These are phyloP conservation scores for Drosophila antonietae DNA, from an alignment of 2,888 invertebrate species.

Conservation along the genomic window DNA sequence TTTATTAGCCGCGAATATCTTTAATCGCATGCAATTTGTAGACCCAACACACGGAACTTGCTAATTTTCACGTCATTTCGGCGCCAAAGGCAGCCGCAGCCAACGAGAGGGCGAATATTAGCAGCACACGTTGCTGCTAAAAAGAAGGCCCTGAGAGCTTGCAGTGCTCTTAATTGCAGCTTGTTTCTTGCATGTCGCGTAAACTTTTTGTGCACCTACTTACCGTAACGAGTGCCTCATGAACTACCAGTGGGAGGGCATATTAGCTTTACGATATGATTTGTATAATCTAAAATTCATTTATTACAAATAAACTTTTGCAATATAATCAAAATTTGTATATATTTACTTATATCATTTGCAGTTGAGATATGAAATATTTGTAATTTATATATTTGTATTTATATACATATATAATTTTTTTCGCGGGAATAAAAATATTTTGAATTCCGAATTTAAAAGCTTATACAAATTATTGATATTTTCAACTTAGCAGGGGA, in stretches of 20 bases:
- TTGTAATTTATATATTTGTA: too few relatives aligned
- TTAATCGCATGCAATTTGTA: slow-evolving; percentile 79
- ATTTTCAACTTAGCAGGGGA: background rate
- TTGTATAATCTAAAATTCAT: background rate
- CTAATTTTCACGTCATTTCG: slow-evolving; percentile 74
- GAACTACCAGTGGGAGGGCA: background rate
- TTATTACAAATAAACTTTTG: too few relatives aligned
- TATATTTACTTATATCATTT: background rate
- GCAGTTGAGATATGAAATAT: background rate
- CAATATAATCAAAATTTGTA: too few relatives aligned
- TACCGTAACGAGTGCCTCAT: slow-evolving; percentile 9
- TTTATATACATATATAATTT: too few relatives aligned
- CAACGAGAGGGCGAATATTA: slow-evolving; percentile 9
- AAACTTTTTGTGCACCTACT: slow-evolving; percentile 47
- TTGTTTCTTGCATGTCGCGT: slow-evolving; percentile 72
- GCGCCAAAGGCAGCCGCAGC: slow-evolving; percentile 25
- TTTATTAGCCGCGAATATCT: slow-evolving; percentile 78
- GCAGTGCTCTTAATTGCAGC: slow-evolving; percentile 66
- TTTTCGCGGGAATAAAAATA: too few relatives aligned
- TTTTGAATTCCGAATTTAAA: too few relatives aligned
- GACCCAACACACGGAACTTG: slow-evolving; percentile 60
- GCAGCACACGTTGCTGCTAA: background rate
- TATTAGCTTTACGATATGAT: background rate
- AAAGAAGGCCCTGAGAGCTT: slow-evolving; percentile 28
- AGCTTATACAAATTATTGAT: background rate